Evolutionary conservation across 2,888 invertebrate genomes (phyloP), one percentile per base, ranked within the genome.

Genomic region (Celastrina argiolus): DNA sequence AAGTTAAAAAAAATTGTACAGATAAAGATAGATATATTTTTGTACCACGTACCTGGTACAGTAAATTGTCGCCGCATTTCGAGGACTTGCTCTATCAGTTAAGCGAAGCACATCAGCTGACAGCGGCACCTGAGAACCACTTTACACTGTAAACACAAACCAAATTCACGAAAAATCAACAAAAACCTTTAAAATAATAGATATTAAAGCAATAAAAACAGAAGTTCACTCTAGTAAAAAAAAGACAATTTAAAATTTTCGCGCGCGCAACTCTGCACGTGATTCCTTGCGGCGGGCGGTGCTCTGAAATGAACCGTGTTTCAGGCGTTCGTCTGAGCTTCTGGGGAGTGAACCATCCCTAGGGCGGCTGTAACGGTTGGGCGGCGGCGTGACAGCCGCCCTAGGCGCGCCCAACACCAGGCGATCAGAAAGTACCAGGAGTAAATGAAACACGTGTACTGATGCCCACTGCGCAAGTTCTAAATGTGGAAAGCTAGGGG

Each of bases 381-480:
- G 79, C 85, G 87, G 92, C 92, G 87, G 86, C 87, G 81, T 92
- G 83, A 78, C 82, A 81, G 81, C 85, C 90, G 92, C 81, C 92
- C 92, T 80, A 87, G 87, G 80, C 93, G 92, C 81, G 92, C 92
- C 81, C 90, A 85, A 74, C 90, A 91, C 82, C 90, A 92, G 82
- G 92, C 68, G 69, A 75, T 0, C 89, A 92, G 75, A 79, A 77
- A 8, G 45, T 68, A 70, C 67, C 34, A 82, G 80, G 80, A 89
- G 86, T 68, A 78, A 65, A 39, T 63, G 36, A 64, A 74, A 72
- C 88, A 87, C 87, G 88, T 87, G 90, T 85, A 81, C 78, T 83
- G 82, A 74, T 81, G 80, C 81, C 80, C 81, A 79, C 76, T 74
- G 87, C 90, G 82, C 91, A 91, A 85, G 90, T 84, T 78, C 87